phyloP scores from a whole-genome alignment of 2,113 vertebrate genomes.

The Coracopsis vasa region DNA sequence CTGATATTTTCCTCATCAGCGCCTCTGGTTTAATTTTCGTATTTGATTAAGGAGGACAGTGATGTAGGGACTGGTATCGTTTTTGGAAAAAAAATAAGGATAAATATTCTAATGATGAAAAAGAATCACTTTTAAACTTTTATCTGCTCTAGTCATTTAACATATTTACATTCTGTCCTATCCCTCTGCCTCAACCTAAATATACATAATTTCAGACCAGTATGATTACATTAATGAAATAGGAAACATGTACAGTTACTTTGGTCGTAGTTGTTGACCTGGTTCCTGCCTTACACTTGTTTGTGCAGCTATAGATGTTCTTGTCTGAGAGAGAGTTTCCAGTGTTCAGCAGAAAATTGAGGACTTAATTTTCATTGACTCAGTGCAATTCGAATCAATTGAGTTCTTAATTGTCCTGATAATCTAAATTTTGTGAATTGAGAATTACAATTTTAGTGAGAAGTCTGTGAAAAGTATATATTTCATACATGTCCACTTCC shows the following conservation, averaged over 20 bases:
- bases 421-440: not conserved
- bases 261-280: not conserved
- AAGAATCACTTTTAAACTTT: not conserved
- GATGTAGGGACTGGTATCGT: not conserved
- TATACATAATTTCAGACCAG: not conserved
- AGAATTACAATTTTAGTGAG: not conserved
- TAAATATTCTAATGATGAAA: not conserved
- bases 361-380: not conserved
- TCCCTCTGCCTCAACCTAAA: not conserved
- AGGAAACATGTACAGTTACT: not conserved
- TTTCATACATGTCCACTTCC: not conserved
- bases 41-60: slow-evolving; percentile 33
- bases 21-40: slow-evolving; percentile 32
- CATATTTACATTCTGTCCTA: not conserved
- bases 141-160: not conserved
- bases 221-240: not conserved
- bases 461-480: not conserved
- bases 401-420: not conserved
- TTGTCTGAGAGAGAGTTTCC: not conserved
- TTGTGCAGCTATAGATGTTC: not conserved
- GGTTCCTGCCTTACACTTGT: not conserved
- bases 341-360: not conserved
- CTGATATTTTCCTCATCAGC: slow-evolving; percentile 31
- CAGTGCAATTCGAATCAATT: not conserved
- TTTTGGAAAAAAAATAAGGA: not conserved